Evolutionary conservation across 2,888 invertebrate genomes (phyloP).

Genomic region (Cerastis leucographa): DNA sequence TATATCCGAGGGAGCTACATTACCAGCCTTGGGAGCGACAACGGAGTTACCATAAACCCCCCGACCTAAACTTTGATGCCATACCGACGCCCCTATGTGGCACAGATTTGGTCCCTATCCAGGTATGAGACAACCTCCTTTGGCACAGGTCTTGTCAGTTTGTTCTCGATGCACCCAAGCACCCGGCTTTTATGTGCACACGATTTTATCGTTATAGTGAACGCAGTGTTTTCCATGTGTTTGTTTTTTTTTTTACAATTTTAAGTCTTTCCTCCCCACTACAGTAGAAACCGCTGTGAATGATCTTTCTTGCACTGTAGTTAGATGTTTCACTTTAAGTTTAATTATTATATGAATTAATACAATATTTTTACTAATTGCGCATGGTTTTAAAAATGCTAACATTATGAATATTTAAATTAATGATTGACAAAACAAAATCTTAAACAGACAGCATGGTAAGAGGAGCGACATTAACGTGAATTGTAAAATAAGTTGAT

Average conservation of each 20-base stretch:
- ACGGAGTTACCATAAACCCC: slow-evolving; percentile 91
- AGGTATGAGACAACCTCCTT: slow-evolving; percentile 88
- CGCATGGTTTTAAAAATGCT: slow-evolving; percentile 69
- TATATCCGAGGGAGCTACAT: slow-evolving; percentile 90
- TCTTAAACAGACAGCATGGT: slow-evolving; percentile 70
- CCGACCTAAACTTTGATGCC: slow-evolving; percentile 90
- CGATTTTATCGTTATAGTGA: slow-evolving; percentile 73
- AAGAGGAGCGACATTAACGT: slow-evolving; percentile 53
- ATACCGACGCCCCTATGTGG: slow-evolving; percentile 88
- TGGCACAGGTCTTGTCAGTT: slow-evolving; percentile 82
- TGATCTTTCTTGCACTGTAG: slow-evolving; percentile 82
- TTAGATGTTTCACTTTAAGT: slow-evolving; percentile 52
- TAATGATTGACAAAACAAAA: slow-evolving; percentile 59
- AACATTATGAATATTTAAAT: slow-evolving; percentile 51
- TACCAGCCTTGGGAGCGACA: slow-evolving; percentile 93
- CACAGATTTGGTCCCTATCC: slow-evolving; percentile 89
- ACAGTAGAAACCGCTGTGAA: slow-evolving; percentile 59
- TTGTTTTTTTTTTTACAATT: slow-evolving; percentile 68
- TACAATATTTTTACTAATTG: slow-evolving; percentile 59
- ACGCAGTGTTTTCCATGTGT: slow-evolving; percentile 77
- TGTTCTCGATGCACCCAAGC: slow-evolving; percentile 84
- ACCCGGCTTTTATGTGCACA: slow-evolving; percentile 88
- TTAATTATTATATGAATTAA: slow-evolving; percentile 57
- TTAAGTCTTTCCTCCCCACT: slow-evolving; percentile 50
- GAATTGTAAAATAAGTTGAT: slow-evolving; percentile 52